A percentile compares a stretch with the other conserved stretches of the same genome.
Conservation (phyloP, 2,888 invertebrate species). For the Campoplex nolae region DNA sequence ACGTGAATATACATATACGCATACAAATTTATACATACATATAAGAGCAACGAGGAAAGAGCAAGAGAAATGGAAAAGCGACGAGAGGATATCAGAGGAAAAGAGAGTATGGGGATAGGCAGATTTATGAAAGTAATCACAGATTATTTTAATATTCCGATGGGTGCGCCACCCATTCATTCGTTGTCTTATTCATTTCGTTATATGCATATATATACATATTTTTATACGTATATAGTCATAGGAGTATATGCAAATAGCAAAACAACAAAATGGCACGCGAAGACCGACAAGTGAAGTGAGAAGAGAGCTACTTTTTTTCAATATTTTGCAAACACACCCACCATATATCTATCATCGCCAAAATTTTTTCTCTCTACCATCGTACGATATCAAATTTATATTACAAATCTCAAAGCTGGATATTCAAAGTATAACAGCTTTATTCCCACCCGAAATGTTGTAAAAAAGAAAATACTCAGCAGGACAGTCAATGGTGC, state of each 20-base stretch:
- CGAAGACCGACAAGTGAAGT: slow-evolving; percentile 21
- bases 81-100: slow-evolving; percentile 65
- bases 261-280: slow-evolving; percentile 51
- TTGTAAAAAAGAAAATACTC: background rate
- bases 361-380: slow-evolving; percentile 11
- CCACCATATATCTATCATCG: slow-evolving; percentile 3
- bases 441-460: background rate
- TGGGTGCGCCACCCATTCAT: slow-evolving; percentile 77
- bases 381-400: slow-evolving; percentile 55
- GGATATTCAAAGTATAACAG: background rate
- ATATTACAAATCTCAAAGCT: slow-evolving; percentile 23
- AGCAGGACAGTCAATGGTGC: background rate
- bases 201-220: slow-evolving; percentile 29
- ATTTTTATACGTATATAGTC: slow-evolving; percentile 9
- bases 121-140: slow-evolving; percentile 83
- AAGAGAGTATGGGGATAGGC: slow-evolving; percentile 69
- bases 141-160: slow-evolving; percentile 84
- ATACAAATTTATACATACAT: slow-evolving; percentile 31
- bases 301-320: slow-evolving; percentile 51
- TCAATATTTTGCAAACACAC: slow-evolving; percentile 45
- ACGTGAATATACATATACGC: slow-evolving; percentile 2
- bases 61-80: slow-evolving; percentile 60
- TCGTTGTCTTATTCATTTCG: slow-evolving; percentile 77
- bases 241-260: slow-evolving; percentile 16
- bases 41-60: slow-evolving; percentile 51